These are phyloP conservation scores for Mastacembelus armatus DNA, from an alignment of 2,797 vertebrate species.

Conservation along the genomic window DNA sequence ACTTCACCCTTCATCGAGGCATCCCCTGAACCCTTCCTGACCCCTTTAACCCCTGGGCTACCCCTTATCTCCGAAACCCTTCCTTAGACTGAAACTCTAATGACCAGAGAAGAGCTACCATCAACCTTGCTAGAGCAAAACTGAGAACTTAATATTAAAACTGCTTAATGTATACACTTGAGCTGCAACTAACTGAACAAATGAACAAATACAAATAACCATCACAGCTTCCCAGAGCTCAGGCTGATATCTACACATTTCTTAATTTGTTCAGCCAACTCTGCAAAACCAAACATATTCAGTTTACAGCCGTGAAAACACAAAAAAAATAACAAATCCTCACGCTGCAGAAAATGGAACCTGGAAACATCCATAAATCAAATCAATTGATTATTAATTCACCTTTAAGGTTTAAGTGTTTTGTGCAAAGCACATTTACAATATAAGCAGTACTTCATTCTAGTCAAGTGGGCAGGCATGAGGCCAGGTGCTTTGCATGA, in stretches of 20 bases:
- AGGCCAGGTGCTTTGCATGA: too few relatives aligned
- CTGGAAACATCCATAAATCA: too few relatives aligned
- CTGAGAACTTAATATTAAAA: neutral
- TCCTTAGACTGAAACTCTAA: constrained; percentile 2
- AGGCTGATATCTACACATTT: neutral
- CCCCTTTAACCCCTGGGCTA: constrained; percentile 41
- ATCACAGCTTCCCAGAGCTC: neutral
- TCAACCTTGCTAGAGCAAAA: neutral
- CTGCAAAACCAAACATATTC: neutral
- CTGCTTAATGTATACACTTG: neutral
- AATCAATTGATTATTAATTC: too few relatives aligned
- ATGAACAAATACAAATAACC: too few relatives aligned
- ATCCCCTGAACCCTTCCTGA: constrained; percentile 55
- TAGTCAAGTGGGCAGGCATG: too few relatives aligned
- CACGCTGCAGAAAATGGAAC: neutral
- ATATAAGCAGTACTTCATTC: too few relatives aligned
- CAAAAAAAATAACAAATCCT: neutral
- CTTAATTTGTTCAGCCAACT: neutral
- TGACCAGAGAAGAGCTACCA: constrained; percentile 6
- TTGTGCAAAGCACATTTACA: too few relatives aligned
- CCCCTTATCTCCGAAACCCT: constrained; percentile 28
- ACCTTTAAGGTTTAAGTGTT: too few relatives aligned
- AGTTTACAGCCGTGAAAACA: too few relatives aligned
- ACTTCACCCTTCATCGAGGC: constrained; percentile 43
- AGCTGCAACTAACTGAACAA: neutral